Conservation (phyloP, 35 echinoderm and acorn worm species). For the Patiria miniata region DNA sequence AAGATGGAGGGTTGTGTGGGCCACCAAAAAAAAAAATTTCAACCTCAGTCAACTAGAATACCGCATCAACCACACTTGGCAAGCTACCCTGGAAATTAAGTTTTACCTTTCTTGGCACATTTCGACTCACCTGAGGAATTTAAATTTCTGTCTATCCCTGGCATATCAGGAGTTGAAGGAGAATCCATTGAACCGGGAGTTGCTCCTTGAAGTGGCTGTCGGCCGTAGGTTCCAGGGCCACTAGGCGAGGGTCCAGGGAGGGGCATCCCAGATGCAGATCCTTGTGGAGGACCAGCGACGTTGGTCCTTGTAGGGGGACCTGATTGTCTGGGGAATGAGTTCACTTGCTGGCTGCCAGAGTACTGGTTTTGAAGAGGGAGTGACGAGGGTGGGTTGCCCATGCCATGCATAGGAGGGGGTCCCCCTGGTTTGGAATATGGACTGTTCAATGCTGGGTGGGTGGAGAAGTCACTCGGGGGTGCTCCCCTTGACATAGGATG, state of each 20-base stretch:
- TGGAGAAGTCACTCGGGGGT: neutral
- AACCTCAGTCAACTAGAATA: no score
- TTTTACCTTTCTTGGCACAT: neutral
- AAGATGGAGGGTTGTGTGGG: no score
- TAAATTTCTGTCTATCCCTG: constrained; percentile 19
- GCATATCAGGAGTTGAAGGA: constrained; percentile 3
- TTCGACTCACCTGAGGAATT: constrained; percentile 55
- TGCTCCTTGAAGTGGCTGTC: constrained; percentile 33
- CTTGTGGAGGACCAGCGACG: neutral
- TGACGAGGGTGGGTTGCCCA: constrained; percentile 4
- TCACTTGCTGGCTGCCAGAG: constrained; percentile 27
- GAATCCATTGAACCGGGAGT: neutral
- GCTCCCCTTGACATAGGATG: neutral
- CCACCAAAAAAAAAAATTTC: no score
- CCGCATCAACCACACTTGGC: no score
- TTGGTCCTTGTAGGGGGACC: neutral
- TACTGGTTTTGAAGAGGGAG: constrained; percentile 11
- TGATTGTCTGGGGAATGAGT: constrained; percentile 6
- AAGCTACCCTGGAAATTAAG: no score
- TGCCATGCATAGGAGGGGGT: neutral
- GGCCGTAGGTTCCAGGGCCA: constrained; percentile 22
- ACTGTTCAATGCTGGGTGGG: neutral
- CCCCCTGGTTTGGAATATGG: neutral
- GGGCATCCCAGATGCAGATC: neutral
- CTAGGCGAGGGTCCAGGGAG: neutral